phyloP scores from a whole-genome alignment of 2,888 invertebrate genomes.

The Heterodera filipjevi region DNA sequence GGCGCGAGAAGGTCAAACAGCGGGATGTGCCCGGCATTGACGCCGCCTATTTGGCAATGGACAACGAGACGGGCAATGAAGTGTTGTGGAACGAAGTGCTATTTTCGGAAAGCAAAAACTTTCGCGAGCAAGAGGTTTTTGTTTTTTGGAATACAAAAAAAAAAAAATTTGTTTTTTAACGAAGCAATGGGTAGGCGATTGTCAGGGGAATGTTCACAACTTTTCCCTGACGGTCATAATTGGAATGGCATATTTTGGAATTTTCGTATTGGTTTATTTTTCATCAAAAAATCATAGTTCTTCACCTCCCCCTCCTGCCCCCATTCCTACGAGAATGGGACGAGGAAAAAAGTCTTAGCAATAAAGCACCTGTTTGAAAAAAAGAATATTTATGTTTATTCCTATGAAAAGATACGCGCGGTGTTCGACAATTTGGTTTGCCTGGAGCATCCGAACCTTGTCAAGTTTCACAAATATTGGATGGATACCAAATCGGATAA shows the following conservation, averaged over 20 bases:
- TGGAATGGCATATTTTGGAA: too few relatives aligned
- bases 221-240: too few relatives aligned
- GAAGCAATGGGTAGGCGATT: too few relatives aligned
- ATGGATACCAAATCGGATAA: constrained; percentile 94
- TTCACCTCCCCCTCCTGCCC: too few relatives aligned
- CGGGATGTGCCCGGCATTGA: constrained; percentile 99
- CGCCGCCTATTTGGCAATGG: constrained; percentile 98
- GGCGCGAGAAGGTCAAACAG: constrained; percentile 97
- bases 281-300: too few relatives aligned
- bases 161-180: background rate
- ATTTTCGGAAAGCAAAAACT: constrained; percentile 95
- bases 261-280: too few relatives aligned
- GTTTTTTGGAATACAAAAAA: background rate
- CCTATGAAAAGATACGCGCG: constrained; percentile 86
- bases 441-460: constrained; percentile 96
- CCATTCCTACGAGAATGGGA: too few relatives aligned
- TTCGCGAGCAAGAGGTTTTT: constrained; percentile 84
- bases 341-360: too few relatives aligned
- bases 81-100: constrained; percentile 97
- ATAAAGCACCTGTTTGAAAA: too few relatives aligned
- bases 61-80: constrained; percentile 99
- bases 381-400: too few relatives aligned
- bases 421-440: constrained; percentile 97
- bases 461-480: constrained; percentile 99
- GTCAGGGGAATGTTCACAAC: too few relatives aligned